phyloP scores from a whole-genome alignment of 1,140 invertebrate species.

The Drosophila persimilis region DNA sequence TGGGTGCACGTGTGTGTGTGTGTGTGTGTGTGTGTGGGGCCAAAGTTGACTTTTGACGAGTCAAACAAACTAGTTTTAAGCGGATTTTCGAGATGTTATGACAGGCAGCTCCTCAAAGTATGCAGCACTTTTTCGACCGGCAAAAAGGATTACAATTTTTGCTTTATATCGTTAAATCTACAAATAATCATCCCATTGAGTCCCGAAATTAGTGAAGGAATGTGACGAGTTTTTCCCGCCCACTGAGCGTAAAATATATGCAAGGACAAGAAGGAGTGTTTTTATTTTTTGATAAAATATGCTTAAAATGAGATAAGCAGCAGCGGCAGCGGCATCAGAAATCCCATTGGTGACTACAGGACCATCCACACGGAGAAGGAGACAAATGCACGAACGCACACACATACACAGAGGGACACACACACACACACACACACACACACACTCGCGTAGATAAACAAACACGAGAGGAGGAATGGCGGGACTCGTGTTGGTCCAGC shows the following conservation, averaged over 20 bases:
- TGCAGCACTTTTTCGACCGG: constrained; percentile 1
- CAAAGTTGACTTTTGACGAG: constrained; percentile 67
- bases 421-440: constrained; percentile 3
- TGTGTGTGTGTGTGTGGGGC: too few relatives aligned
- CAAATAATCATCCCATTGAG: too few relatives aligned
- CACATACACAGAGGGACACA: constrained; percentile 12
- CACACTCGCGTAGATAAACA: constrained; percentile 49
- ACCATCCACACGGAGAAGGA: constrained; percentile 12
- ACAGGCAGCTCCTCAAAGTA: constrained; percentile 1
- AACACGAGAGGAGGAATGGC: constrained; percentile 42
- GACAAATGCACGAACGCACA: constrained; percentile 49
- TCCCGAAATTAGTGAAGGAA: constrained; percentile 51
- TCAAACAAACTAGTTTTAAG: constrained; percentile 69
- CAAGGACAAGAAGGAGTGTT: too few relatives aligned
- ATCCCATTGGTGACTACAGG: constrained; percentile 68
- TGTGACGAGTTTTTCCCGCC: constrained; percentile 20
- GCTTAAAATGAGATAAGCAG: constrained; percentile 78
- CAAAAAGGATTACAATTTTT: background rate
- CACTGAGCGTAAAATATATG: constrained; percentile 51
- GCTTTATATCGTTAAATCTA: background rate
- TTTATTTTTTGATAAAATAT: constrained; percentile 74
- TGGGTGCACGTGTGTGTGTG: too few relatives aligned
- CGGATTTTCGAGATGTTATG: constrained; percentile 53
- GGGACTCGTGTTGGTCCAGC: constrained; percentile 44
- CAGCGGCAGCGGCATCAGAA: constrained; percentile 45